Evolutionary conservation across 2,113 vertebrate genomes (phyloP).

Genomic region (Sylvietta virens): DNA sequence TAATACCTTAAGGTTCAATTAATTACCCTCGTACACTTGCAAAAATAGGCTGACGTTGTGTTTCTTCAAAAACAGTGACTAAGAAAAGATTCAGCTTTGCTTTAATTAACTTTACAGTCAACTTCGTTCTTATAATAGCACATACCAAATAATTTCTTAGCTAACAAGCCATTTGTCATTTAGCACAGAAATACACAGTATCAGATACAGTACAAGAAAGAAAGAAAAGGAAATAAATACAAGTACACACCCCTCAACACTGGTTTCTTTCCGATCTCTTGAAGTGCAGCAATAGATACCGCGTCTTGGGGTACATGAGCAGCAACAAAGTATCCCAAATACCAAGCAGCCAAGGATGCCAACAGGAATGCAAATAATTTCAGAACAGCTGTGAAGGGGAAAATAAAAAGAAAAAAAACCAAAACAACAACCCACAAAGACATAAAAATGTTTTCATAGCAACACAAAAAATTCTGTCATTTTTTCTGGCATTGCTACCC

Average conservation of each 20-base stretch:
- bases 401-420: background rate
- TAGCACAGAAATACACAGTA: background rate
- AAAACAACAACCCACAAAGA: background rate
- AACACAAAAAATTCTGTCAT: background rate
- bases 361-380: constrained; percentile 32
- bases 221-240: background rate
- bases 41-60: background rate
- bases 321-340: constrained; percentile 50
- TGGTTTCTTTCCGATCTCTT: constrained; percentile 21
- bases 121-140: background rate
- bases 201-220: background rate
- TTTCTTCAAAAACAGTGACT: background rate
- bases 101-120: background rate
- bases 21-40: background rate
- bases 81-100: background rate
- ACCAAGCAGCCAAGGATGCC: constrained; percentile 55
- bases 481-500: background rate
- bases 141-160: background rate
- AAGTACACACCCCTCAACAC: constrained; percentile 54
- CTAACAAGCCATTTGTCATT: background rate
- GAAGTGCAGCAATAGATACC: background rate
- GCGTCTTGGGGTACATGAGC: background rate
- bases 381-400: constrained; percentile 3
- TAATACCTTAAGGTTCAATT: no score
- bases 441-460: background rate